Conservation (phyloP, 2,113 vertebrate genomes). For the Fregata magnificens region DNA sequence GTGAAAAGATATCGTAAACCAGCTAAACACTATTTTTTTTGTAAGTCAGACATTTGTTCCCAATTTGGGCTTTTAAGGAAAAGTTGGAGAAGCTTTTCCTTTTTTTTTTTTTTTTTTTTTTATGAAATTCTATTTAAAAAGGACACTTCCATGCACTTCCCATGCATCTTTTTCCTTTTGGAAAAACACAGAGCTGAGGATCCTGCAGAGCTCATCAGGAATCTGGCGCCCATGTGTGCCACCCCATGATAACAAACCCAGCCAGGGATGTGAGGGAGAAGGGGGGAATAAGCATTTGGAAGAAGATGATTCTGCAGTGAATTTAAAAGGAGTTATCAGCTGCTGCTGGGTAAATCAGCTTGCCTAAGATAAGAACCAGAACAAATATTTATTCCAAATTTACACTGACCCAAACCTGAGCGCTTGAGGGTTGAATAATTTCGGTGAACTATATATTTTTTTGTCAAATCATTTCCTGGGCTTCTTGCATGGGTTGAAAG, state of each 20-base stretch:
- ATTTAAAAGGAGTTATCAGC: conserved; percentile 43
- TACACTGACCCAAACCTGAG: conserved; percentile 58
- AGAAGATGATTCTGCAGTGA: background rate
- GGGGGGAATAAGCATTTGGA: background rate
- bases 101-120: background rate
- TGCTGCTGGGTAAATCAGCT: conserved; percentile 52
- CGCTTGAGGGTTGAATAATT: conserved; percentile 35
- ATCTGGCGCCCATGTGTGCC: background rate
- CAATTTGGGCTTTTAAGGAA: background rate
- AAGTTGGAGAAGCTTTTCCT: background rate
- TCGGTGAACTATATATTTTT: conserved; percentile 28
- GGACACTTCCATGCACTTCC: background rate
- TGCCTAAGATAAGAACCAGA: conserved; percentile 54
- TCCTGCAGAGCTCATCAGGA: background rate
- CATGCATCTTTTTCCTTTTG: background rate
- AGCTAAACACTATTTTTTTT: background rate
- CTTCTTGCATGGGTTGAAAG: conserved; percentile 31
- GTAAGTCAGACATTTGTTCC: background rate
- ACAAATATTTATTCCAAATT: conserved; percentile 66
- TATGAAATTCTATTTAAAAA: background rate
- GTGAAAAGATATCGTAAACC: background rate
- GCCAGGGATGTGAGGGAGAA: background rate
- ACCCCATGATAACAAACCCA: background rate
- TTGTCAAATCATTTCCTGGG: conserved; percentile 25
- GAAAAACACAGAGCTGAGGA: background rate